A percentile compares a stretch with the other conserved stretches of the same genome.
Conservation (phyloP, 2,113 vertebrate species). For the Urocolius indicus region DNA sequence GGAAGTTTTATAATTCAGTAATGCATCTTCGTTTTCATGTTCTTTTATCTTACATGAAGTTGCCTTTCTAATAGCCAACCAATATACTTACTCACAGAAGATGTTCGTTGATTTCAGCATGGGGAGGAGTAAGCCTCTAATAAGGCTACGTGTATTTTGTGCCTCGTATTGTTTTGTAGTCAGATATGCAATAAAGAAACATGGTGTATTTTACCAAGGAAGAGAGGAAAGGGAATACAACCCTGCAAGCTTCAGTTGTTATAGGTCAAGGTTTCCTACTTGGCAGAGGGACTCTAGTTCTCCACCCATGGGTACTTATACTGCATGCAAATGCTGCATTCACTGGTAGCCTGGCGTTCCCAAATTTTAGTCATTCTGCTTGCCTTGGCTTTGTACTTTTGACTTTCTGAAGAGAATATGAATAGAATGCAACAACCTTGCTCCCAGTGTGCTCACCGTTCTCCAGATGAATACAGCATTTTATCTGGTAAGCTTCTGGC, state of each 20-base stretch:
- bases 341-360: neutral
- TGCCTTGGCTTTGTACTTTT: neutral
- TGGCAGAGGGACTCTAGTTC: neutral
- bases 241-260: neutral
- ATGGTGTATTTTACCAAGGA: neutral
- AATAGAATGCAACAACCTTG: neutral
- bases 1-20: neutral
- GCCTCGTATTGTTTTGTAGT: neutral
- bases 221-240: neutral
- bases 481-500: neutral
- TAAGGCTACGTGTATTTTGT: neutral
- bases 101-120: neutral
- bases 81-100: neutral
- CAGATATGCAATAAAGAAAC: neutral
- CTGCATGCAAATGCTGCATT: neutral
- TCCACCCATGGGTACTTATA: neutral
- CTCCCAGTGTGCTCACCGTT: neutral
- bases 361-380: neutral
- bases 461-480: neutral
- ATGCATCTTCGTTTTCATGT: neutral
- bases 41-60: neutral
- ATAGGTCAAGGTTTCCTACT: neutral
- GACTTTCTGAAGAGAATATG: constrained; percentile 3
- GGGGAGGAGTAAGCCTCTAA: neutral
- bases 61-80: neutral